phyloP scores from a whole-genome alignment of 2,888 invertebrate species.

The Steinernema carpocapsae region DNA sequence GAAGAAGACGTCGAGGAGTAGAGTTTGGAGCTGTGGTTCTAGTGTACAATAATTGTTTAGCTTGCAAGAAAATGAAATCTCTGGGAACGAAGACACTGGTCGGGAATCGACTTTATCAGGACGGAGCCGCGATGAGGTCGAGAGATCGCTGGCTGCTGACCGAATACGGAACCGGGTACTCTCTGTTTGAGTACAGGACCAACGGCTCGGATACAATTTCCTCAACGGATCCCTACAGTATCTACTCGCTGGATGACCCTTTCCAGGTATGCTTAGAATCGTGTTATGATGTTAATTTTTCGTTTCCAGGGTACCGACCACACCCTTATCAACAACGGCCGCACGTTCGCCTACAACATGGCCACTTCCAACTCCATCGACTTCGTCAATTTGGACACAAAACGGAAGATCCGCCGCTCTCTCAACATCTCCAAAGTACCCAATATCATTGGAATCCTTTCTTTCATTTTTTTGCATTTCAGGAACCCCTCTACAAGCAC shows the following conservation, averaged over 20 bases:
- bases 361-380: not conserved
- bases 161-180: constrained; percentile 32
- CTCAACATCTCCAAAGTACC: not conserved
- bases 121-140: constrained; percentile 37
- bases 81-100: constrained; percentile 22
- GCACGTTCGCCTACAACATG: constrained; percentile 10
- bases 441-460: not conserved
- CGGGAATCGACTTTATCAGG: constrained; percentile 30
- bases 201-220: not conserved
- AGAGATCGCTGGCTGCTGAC: constrained; percentile 40
- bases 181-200: constrained; percentile 14
- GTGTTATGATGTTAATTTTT: not conserved
- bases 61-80: constrained; percentile 28
- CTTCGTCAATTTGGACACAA: not conserved
- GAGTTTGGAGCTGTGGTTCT: not conserved
- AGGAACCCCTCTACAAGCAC: constrained; percentile 34
- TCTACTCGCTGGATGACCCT: not conserved
- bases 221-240: not conserved
- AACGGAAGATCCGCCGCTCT: not conserved
- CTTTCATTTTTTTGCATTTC: not conserved
- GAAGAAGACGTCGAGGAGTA: constrained; percentile 33
- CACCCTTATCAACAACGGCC: constrained; percentile 10
- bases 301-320: constrained; percentile 40
- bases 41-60: constrained; percentile 5
- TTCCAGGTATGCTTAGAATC: not conserved